These are phyloP conservation scores for Fissipunctia ypsillon DNA, from an alignment of 2,888 invertebrate species.

Conservation along the genomic window DNA sequence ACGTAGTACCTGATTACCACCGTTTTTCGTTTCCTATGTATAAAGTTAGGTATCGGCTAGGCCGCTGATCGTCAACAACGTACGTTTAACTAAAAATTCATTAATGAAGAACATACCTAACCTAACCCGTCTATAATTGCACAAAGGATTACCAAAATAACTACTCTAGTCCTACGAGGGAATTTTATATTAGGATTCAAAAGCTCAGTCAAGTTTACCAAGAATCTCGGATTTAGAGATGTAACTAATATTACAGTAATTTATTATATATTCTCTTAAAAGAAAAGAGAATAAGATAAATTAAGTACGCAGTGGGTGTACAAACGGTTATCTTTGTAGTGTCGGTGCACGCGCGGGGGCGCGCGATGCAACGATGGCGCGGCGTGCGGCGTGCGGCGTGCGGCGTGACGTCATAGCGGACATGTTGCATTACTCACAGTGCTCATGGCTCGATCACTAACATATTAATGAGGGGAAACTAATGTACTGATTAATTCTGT, in stretches of 20 bases:
- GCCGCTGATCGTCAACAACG: not conserved
- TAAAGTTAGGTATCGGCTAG: too few species aligned
- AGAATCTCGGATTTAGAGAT: conserved; percentile 2
- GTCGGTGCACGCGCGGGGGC: conserved; percentile 25
- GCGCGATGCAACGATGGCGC: conserved; percentile 22
- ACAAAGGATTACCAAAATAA: not conserved
- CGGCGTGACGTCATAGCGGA: conserved; percentile 27
- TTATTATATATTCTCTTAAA: conserved; percentile 23
- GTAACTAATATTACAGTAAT: conserved; percentile 19
- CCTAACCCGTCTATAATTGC: not conserved
- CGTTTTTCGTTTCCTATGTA: not conserved
- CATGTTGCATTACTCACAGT: conserved; percentile 36
- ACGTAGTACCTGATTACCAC: not conserved
- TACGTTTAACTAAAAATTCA: too few species aligned
- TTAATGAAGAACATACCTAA: too few species aligned
- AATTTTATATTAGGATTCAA: not conserved
- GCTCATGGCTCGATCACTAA: conserved; percentile 32
- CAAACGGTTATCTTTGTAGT: conserved; percentile 59
- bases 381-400: conserved; percentile 18
- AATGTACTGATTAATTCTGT: conserved; percentile 23
- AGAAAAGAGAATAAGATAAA: conserved; percentile 37
- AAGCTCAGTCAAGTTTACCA: conserved; percentile 7
- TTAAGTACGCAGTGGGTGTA: conserved; percentile 51
- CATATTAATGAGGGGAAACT: conserved; percentile 40
- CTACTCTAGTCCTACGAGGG: not conserved